Conservation (phyloP, 2,797 vertebrate species). For the Paramormyrops hopkinsi region DNA sequence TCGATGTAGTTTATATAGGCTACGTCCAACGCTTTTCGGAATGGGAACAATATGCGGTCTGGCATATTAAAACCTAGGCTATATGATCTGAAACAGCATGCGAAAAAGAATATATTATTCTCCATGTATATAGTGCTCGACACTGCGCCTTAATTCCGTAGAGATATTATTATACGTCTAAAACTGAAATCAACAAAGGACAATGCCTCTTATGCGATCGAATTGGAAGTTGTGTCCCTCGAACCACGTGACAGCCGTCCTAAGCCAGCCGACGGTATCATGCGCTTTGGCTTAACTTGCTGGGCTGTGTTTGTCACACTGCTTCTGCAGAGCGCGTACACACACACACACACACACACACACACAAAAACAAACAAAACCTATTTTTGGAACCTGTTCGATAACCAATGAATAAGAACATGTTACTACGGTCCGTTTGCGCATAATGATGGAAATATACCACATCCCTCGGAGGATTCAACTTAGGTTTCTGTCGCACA, state of each 20-base stretch:
- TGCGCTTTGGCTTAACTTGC: neutral
- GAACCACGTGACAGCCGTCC: conserved; percentile 6
- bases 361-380: neutral
- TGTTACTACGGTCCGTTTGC: neutral
- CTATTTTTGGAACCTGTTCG: neutral
- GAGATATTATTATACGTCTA: neutral
- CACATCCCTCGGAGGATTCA: neutral
- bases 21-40: neutral
- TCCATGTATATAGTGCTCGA: neutral
- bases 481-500: neutral
- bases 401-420: neutral
- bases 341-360: neutral
- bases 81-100: neutral
- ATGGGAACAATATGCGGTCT: neutral
- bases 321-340: neutral
- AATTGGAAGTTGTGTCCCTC: conserved; percentile 17
- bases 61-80: neutral
- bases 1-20: neutral
- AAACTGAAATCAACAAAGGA: conserved; percentile 12
- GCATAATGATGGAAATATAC: neutral
- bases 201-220: conserved; percentile 11
- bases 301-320: neutral
- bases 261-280: neutral
- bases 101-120: neutral
- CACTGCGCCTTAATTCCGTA: neutral